Percentiles rank a stretch among this genome's conserved stretches.
These are phyloP conservation scores for Endomychus coccineus DNA, from an alignment of 2,888 invertebrate species.

Conservation along the genomic window DNA sequence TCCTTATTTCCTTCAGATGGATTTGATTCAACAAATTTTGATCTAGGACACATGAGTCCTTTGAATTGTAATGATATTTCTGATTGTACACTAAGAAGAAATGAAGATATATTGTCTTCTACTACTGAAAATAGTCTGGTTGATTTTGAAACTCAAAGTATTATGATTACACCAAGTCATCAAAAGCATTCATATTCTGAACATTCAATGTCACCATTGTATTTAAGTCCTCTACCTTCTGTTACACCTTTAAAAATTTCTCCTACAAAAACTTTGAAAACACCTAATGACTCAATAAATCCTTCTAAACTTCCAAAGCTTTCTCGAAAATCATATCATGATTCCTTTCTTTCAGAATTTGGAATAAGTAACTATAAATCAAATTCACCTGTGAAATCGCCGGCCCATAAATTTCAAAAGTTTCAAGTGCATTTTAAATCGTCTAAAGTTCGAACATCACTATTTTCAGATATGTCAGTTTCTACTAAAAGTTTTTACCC, in stretches of 20 bases:
- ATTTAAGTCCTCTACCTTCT: conserved; percentile 23
- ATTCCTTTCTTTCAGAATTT: conserved; percentile 9
- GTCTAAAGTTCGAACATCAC: conserved; percentile 39
- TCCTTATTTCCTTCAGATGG: conserved; percentile 49
- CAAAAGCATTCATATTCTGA: conserved; percentile 10
- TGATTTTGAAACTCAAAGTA: too few species aligned
- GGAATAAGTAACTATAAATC: neutral
- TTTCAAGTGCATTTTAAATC: conserved; percentile 19
- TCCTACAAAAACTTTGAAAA: conserved; percentile 35
- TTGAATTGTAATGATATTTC: conserved; percentile 39
- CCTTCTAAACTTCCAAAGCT: conserved; percentile 32
- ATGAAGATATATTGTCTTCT: conserved; percentile 5
- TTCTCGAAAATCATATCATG: conserved; percentile 34
- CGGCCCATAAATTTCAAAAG: too few species aligned
- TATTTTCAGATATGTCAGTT: conserved; percentile 43
- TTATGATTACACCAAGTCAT: conserved; percentile 6
- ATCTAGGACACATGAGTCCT: conserved; percentile 53
- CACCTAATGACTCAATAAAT: conserved; percentile 38
- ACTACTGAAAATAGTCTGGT: conserved; percentile 1
- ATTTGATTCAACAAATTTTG: conserved; percentile 41
- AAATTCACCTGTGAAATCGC: neutral
- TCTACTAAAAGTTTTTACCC: conserved; percentile 53
- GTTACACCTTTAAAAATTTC: conserved; percentile 31
- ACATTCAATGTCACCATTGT: conserved; percentile 26
- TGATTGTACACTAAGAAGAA: conserved; percentile 17